Evolutionary conservation across 2,113 vertebrate genomes (phyloP), one percentile per base, ranked within the genome.

Genomic region (Cromileptes altivelis): DNA sequence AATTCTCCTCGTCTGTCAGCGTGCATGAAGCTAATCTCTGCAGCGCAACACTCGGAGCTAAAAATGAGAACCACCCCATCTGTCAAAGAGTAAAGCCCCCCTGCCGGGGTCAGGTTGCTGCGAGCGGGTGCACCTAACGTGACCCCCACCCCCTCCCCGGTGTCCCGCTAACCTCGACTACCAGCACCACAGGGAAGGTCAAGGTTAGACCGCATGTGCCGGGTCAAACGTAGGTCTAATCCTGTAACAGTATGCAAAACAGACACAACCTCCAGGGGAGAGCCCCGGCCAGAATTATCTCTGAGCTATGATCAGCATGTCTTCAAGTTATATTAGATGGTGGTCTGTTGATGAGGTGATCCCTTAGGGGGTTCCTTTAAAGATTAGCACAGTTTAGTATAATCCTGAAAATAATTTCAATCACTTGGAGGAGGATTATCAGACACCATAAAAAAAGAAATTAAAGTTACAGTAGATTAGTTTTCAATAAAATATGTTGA

Each of bases 31-130:
- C n/a, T 80, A 75, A 87, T 77, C 77, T 85, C 47, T 55, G 21
- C 75, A 47, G 71, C 65, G n/a, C 47, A 68, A 70, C 69, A 55
- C 81, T 52, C 30, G 2, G 23, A 63, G 80, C 85, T 91, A 83
- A 86, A 89, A 85, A 88, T 83, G 78, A 67, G 30, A 37, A 75
- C 65, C 56, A 53, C 60, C 76, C 75, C 85, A 87, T 90, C 85
- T 80, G 86, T 91, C 87, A 81, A 53, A 76, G 71, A 60, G 74
- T 86, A 62, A 88, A 85, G 60, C 84, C 73, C 81, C 14, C 40
- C 56, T 3, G 50, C 75, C 13, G 13, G 76, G 80, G 63, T 90
- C 82, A 56, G 75, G 75, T 90, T 87, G 68, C 88, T 53, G 40
- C 25, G 2, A 70, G 27, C 4, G 47, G 68, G 65, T 85, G 78